Evolutionary conservation across 2,888 invertebrate genomes (phyloP).

Genomic region (Aspidiotus rigidus): DNA sequence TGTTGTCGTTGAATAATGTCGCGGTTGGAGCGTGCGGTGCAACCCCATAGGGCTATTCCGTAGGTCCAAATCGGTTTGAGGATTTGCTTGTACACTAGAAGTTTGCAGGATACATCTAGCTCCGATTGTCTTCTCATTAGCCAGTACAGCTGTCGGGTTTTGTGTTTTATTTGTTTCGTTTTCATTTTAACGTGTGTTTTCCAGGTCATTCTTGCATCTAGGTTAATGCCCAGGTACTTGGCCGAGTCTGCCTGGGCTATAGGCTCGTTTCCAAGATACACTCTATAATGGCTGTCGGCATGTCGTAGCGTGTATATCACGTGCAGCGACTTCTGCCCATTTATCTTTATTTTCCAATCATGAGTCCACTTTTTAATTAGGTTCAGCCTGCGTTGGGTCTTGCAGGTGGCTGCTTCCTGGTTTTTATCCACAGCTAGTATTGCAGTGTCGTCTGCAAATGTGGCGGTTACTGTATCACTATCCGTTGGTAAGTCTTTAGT

Average conservation of each 20-base stretch:
- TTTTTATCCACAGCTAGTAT: background rate
- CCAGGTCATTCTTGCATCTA: background rate
- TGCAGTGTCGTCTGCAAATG: conserved; percentile 8
- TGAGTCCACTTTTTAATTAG: too few species aligned
- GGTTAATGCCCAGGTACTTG: background rate
- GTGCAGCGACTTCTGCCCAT: conserved; percentile 6
- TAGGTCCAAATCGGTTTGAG: too few species aligned
- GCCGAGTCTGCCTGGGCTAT: background rate
- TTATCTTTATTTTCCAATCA: background rate
- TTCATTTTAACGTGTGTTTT: conserved; percentile 17
- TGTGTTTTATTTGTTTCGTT: background rate
- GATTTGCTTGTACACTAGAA: too few species aligned
- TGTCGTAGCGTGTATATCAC: background rate
- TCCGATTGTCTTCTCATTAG: too few species aligned
- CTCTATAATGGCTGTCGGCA: background rate
- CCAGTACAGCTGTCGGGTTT: background rate
- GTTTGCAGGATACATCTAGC: too few species aligned
- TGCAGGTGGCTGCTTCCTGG: background rate
- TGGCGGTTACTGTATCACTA: background rate
- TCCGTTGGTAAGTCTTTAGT: background rate
- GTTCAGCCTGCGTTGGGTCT: background rate
- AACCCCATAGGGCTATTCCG: too few species aligned
- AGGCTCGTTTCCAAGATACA: background rate
- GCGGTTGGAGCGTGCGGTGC: too few species aligned
- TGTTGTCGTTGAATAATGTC: too few species aligned